phyloP scores from a whole-genome alignment of 2,113 vertebrate species.

The Aythya baeri region DNA sequence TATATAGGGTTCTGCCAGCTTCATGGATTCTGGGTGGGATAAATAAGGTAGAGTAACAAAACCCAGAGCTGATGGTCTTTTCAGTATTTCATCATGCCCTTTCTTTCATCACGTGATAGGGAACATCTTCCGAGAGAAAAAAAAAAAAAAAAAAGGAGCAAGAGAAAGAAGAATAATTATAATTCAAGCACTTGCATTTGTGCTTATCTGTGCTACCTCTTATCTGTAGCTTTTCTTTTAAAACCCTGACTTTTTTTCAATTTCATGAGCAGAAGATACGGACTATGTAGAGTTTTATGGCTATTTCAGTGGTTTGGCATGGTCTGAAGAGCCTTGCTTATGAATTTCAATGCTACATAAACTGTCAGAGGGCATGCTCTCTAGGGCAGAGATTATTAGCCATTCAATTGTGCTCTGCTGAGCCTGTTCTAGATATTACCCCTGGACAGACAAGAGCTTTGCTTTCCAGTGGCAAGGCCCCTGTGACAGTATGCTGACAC shows the following conservation, averaged over 20 bases:
- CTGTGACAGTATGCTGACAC: neutral
- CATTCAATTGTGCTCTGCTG: neutral
- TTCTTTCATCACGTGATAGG: neutral
- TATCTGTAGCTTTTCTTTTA: neutral
- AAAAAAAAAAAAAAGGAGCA: neutral
- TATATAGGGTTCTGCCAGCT: neutral
- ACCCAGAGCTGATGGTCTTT: neutral
- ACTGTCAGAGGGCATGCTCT: neutral
- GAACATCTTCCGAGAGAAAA: neutral
- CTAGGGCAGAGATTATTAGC: neutral
- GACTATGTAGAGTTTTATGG: neutral
- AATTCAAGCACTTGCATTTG: neutral
- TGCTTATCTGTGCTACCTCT: neutral
- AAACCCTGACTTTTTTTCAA: neutral
- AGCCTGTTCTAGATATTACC: neutral
- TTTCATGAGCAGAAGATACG: neutral
- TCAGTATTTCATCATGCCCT: neutral
- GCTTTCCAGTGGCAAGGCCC: neutral
- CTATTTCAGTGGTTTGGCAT: neutral
- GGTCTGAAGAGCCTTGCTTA: accelerated
- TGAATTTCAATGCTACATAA: neutral
- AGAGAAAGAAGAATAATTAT: neutral
- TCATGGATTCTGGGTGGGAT: neutral
- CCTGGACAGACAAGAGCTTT: neutral
- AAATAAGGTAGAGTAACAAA: neutral